phyloP scores from a whole-genome alignment of 1,140 invertebrate genomes.

The Oryzaephilus surinamensis region DNA sequence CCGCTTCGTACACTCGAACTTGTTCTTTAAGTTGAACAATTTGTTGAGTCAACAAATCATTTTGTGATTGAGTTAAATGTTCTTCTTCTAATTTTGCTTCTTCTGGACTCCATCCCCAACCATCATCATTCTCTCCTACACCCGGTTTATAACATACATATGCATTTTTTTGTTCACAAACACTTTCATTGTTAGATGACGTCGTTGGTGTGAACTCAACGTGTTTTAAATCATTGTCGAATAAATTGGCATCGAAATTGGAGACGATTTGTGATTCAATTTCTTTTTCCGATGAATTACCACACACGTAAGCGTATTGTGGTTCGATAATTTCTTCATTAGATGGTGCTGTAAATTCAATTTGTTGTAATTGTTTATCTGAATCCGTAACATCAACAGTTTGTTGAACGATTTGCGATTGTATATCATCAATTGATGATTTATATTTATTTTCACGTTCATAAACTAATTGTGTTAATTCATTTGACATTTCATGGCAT shows the following conservation, averaged over 20 bases:
- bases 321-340: conserved; percentile 37
- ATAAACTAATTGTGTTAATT: conserved; percentile 28
- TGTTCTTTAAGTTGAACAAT: conserved; percentile 39
- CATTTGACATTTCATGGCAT: conserved; percentile 28
- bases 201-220: conserved; percentile 4
- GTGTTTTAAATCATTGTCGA: conserved; percentile 7
- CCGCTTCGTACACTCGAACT: conserved; percentile 40
- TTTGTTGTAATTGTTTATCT: conserved; percentile 13
- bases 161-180: conserved; percentile 38
- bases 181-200: neutral
- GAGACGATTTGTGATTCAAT: conserved; percentile 19
- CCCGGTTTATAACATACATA: conserved; percentile 36
- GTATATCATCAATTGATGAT: conserved; percentile 10
- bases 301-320: conserved; percentile 24
- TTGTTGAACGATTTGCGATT: conserved; percentile 19
- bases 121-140: conserved; percentile 38
- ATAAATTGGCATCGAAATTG: conserved; percentile 9
- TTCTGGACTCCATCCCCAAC: conserved; percentile 46
- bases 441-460: conserved; percentile 20
- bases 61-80: conserved; percentile 27
- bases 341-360: conserved; percentile 30
- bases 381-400: conserved; percentile 11
- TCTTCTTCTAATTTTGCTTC: conserved; percentile 38
- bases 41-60: too few relatives aligned
- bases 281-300: conserved; percentile 4